Percentiles rank a stretch among this genome's conserved stretches.
Evolutionary conservation across 2,113 vertebrate species (phyloP).

Genomic region (Melanostigma gelatinosum): DNA sequence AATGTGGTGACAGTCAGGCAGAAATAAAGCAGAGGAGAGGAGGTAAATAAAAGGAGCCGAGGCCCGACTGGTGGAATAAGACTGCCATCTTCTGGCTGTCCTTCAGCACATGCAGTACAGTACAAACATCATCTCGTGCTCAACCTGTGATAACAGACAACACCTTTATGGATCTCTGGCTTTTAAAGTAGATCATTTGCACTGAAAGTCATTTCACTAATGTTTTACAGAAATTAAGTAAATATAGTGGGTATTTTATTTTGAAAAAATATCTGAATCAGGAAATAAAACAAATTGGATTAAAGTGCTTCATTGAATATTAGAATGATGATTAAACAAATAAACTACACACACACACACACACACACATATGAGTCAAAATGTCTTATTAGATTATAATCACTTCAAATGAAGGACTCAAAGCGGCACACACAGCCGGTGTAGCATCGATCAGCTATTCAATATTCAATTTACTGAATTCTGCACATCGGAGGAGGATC

Average conservation of each 20-base stretch:
- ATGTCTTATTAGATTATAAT: background rate
- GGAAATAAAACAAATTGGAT: background rate
- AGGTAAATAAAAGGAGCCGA: background rate
- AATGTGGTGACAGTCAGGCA: background rate
- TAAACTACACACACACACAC: background rate
- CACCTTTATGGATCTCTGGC: background rate
- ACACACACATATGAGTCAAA: background rate
- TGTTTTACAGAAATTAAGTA: background rate
- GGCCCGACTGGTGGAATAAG: slow-evolving; percentile 51
- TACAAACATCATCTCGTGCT: background rate
- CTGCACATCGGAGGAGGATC: slow-evolving; percentile 15
- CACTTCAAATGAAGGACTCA: background rate
- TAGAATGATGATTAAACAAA: background rate
- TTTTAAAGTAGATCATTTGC: background rate
- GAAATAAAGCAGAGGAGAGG: background rate
- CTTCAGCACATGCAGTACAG: background rate
- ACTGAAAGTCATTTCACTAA: background rate
- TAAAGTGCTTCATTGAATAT: background rate
- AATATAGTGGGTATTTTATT: background rate
- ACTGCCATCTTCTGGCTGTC: slow-evolving; percentile 80
- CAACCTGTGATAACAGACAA: background rate
- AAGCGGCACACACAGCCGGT: background rate
- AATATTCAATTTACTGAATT: slow-evolving; percentile 25
- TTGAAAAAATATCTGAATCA: background rate
- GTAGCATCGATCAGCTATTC: slow-evolving; percentile 15